Percentiles rank a stretch among this genome's conserved stretches.
Evolutionary conservation across 2,113 vertebrate species (phyloP).

Genomic region (Amphiprion ocellaris): DNA sequence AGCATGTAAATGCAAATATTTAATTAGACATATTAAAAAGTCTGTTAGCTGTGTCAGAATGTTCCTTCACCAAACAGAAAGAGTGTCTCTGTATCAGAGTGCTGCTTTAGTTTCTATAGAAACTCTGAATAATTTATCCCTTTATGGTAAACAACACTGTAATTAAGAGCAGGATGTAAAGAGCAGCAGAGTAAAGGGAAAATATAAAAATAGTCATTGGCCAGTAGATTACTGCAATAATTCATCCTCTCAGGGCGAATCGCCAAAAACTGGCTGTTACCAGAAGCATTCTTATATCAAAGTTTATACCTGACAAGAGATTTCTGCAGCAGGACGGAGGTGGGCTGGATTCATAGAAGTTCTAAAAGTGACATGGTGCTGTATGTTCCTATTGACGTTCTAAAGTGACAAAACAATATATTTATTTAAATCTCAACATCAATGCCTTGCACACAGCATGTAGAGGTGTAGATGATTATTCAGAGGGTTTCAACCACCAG

Average conservation of each 20-base stretch:
- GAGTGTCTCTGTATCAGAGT: not conserved
- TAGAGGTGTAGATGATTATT: no score
- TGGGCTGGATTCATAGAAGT: not conserved
- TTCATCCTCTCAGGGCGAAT: slow-evolving; percentile 20
- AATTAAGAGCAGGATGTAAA: slow-evolving; percentile 50
- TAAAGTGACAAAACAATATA: not conserved
- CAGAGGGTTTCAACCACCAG: no score
- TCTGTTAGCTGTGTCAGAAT: not conserved
- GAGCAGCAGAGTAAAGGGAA: slow-evolving; percentile 26
- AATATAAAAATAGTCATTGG: slow-evolving; percentile 17
- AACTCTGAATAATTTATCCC: slow-evolving; percentile 43
- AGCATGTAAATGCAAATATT: no score
- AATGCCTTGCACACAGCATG: no score
- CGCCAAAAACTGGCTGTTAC: not conserved
- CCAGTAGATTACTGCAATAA: slow-evolving; percentile 21
- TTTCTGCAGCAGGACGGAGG: no score
- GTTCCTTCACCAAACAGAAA: not conserved
- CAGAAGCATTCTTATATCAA: not conserved
- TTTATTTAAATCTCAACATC: no score
- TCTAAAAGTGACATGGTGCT: not conserved
- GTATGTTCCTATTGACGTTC: not conserved
- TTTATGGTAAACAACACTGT: slow-evolving; percentile 19
- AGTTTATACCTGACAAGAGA: not conserved
- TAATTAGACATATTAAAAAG: not conserved
- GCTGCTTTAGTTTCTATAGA: not conserved